A percentile compares a stretch with the other conserved stretches of the same genome.
phyloP scores from a whole-genome alignment of 2,888 invertebrate genomes.

The Physocephala rufipes region DNA sequence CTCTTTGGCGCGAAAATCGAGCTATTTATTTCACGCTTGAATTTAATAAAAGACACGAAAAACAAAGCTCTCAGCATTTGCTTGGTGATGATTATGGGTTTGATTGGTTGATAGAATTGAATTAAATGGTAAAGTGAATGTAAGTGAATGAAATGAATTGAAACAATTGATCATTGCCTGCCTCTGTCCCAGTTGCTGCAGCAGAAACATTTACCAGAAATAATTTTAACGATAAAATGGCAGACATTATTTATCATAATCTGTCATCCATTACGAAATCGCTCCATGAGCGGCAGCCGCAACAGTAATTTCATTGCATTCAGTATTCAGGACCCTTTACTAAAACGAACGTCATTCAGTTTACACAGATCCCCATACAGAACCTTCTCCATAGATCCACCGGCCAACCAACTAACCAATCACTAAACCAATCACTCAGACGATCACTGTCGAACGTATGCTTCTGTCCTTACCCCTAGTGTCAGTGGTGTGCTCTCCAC shows the following conservation, averaged over 20 bases:
- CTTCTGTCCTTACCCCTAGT: neutral
- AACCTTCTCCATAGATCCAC: too few species aligned
- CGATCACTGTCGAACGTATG: constrained; percentile 12
- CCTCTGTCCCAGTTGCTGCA: too few species aligned
- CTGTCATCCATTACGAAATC: neutral
- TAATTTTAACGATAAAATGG: neutral
- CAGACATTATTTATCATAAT: constrained; percentile 3
- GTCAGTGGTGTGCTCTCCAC: neutral
- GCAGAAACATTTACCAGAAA: too few species aligned
- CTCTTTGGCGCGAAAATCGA: too few species aligned
- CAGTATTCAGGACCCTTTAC: too few species aligned
- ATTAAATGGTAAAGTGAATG: neutral
- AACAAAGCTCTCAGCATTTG: constrained; percentile 9
- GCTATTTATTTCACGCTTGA: constrained; percentile 10
- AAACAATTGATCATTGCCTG: neutral
- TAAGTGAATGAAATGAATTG: neutral
- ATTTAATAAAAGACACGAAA: constrained; percentile 27
- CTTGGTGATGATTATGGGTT: constrained; percentile 23
- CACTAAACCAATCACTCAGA: constrained; percentile 3
- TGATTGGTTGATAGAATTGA: constrained; percentile 41
- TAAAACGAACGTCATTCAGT: too few species aligned
- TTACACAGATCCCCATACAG: too few species aligned
- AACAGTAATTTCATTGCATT: neutral
- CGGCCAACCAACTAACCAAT: constrained; percentile 4
- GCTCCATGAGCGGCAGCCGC: neutral